Conservation (phyloP, 1,140 invertebrate genomes). For the Microplitis mediator region DNA sequence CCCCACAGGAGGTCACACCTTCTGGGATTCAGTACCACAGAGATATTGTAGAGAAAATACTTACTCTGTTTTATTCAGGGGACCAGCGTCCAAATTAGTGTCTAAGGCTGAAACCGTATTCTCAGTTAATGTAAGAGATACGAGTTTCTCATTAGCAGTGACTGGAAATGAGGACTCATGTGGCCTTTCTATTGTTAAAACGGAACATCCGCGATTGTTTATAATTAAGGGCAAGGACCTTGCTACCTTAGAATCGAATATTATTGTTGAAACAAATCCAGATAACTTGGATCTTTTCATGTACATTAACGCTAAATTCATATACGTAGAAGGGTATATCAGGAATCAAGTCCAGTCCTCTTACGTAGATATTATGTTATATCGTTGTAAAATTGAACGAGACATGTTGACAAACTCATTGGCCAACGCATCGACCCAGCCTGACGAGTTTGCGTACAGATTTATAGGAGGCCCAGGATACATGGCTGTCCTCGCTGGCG, state of each 20-base stretch:
- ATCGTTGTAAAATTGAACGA: slow-evolving; percentile 14
- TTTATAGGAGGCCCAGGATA: slow-evolving; percentile 34
- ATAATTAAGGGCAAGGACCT: slow-evolving; percentile 29
- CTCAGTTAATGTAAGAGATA: slow-evolving; percentile 15
- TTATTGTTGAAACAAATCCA: slow-evolving; percentile 5
- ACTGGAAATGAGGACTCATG: slow-evolving; percentile 6
- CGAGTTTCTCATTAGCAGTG: slow-evolving; percentile 20
- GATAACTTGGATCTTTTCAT: slow-evolving; percentile 31
- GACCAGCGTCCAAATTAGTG: slow-evolving; percentile 22
- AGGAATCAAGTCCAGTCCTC: slow-evolving; percentile 4
- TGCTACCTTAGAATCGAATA: slow-evolving; percentile 18
- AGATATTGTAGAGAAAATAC: too few species aligned
- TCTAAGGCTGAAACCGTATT: slow-evolving; percentile 20
- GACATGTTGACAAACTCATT: slow-evolving; percentile 15
- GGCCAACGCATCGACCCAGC: slow-evolving; percentile 18
- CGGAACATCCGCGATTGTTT: slow-evolving; percentile 37
- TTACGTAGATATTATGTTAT: slow-evolving; percentile 5
- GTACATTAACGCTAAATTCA: slow-evolving; percentile 29
- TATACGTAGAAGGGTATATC: slow-evolving; percentile 24
- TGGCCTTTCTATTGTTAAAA: slow-evolving; percentile 19
- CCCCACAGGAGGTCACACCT: too few species aligned
- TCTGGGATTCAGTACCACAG: too few species aligned
- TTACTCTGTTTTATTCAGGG: slow-evolving; percentile 28
- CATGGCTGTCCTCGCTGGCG: slow-evolving; percentile 30
- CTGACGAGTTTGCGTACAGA: slow-evolving; percentile 34